Evolutionary conservation across 2,113 vertebrate species (phyloP).

Genomic region (Copsychus sechellarum): DNA sequence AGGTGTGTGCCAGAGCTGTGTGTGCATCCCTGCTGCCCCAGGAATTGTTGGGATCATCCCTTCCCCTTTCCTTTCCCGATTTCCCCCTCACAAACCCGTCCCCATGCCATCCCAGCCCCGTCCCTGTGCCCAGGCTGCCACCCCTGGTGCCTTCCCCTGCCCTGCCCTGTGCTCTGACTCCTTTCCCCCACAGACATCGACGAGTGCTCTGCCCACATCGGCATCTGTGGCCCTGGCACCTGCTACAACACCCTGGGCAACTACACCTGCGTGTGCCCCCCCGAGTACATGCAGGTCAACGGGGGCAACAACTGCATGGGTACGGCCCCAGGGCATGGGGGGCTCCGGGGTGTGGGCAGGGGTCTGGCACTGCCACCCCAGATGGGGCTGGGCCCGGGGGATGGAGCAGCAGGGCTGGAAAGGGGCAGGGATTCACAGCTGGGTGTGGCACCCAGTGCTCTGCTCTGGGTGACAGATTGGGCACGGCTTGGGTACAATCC

Average conservation of each 20-base stretch:
- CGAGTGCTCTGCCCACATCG: conserved; percentile 85
- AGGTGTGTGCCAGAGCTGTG: neutral
- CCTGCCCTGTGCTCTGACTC: neutral
- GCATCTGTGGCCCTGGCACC: conserved; percentile 89
- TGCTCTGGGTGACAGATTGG: rapidly evolving
- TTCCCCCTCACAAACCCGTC: neutral
- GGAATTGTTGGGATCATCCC: neutral
- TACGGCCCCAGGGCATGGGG: conserved; percentile 13
- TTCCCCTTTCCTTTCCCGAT: neutral
- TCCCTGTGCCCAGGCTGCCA: neutral
- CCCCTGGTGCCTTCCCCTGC: rapidly evolving
- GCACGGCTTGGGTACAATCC: rapidly evolving
- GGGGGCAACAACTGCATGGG: conserved; percentile 94
- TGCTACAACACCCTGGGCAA: conserved; percentile 95
- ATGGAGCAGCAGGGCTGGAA: neutral
- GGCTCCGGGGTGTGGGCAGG: neutral
- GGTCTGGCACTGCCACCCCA: neutral
- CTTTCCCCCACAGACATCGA: conserved; percentile 80
- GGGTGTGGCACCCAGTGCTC: neutral
- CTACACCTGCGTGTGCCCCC: conserved; percentile 92
- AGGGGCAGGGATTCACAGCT: neutral
- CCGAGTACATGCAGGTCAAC: conserved; percentile 93
- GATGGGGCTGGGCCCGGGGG: neutral
- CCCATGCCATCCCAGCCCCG: neutral
- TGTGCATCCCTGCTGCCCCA: neutral